Evolutionary conservation across 2,888 invertebrate species (phyloP).

Genomic region (Synanthedon tipuliformis): DNA sequence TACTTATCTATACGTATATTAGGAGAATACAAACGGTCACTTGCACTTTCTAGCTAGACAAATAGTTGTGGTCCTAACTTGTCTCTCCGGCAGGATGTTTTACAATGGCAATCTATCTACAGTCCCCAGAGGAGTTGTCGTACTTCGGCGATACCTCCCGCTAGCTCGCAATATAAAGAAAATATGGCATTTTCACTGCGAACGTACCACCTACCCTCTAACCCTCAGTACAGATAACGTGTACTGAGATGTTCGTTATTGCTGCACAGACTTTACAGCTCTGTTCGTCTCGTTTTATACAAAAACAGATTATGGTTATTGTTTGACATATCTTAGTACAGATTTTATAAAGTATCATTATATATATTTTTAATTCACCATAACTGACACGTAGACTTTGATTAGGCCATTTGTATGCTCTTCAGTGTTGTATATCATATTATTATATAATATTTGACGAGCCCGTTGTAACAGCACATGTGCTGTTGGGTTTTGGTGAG

Average conservation of each 20-base stretch:
- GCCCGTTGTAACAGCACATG: too few relatives aligned
- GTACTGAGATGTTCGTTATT: conserved; percentile 9
- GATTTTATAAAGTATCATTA: conserved; percentile 7
- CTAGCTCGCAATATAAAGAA: conserved; percentile 21
- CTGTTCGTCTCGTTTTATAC: conserved; percentile 15
- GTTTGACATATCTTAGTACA: conserved; percentile 4
- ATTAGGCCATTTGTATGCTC: too few relatives aligned
- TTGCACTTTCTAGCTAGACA: conserved; percentile 12
- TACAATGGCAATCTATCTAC: conserved; percentile 39
- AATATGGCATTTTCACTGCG: conserved; percentile 23
- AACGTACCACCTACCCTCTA: conserved; percentile 14
- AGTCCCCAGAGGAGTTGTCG: conserved; percentile 36
- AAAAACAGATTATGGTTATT: conserved; percentile 17
- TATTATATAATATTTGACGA: too few relatives aligned
- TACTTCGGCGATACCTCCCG: conserved; percentile 8
- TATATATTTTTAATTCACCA: too few relatives aligned
- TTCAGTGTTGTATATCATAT: too few relatives aligned
- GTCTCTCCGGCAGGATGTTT: conserved; percentile 21
- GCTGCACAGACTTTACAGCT: conserved; percentile 15
- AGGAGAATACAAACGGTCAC: background rate
- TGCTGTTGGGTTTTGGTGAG: too few relatives aligned
- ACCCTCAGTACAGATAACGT: conserved; percentile 5
- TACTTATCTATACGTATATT: too few relatives aligned
- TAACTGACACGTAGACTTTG: too few relatives aligned
- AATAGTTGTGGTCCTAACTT: conserved; percentile 27